phyloP scores from a whole-genome alignment of 2,888 invertebrate genomes.

The Linyphia triangularis region DNA sequence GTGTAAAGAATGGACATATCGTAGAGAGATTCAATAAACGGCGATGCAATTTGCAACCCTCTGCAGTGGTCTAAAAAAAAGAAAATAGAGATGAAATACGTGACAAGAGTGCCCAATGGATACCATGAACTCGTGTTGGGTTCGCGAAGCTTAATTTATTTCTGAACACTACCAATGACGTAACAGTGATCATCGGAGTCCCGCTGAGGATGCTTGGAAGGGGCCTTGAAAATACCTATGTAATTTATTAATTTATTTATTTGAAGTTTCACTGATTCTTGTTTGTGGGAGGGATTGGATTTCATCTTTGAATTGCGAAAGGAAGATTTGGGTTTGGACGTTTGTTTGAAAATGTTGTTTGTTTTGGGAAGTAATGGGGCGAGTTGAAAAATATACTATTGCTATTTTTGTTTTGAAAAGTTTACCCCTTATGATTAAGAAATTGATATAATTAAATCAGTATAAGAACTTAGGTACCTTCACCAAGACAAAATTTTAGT shows the following conservation, averaged over 20 bases:
- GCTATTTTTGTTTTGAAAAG: no score
- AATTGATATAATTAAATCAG: no score
- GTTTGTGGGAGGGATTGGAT: conserved; percentile 13
- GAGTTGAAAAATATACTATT: no score
- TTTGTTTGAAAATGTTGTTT: no score
- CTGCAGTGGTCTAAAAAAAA: conserved; percentile 9
- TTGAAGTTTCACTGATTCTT: conserved; percentile 13
- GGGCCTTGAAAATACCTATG: neutral
- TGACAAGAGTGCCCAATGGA: conserved; percentile 16
- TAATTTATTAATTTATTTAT: conserved; percentile 45
- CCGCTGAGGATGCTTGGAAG: neutral
- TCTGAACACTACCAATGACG: conserved; percentile 29
- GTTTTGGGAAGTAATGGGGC: no score
- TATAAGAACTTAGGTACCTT: no score
- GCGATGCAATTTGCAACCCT: conserved; percentile 41
- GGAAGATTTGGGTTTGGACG: no score
- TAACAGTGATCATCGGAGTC: neutral
- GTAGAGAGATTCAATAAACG: conserved; percentile 32
- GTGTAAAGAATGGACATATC: conserved; percentile 33
- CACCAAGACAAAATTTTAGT: no score
- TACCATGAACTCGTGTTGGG: neutral
- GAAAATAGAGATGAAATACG: conserved; percentile 42
- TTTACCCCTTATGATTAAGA: no score
- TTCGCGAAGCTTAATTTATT: conserved; percentile 34
- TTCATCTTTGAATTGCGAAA: neutral